phyloP scores from a whole-genome alignment of 2,113 vertebrate genomes.

The Periophthalmus modestus region DNA sequence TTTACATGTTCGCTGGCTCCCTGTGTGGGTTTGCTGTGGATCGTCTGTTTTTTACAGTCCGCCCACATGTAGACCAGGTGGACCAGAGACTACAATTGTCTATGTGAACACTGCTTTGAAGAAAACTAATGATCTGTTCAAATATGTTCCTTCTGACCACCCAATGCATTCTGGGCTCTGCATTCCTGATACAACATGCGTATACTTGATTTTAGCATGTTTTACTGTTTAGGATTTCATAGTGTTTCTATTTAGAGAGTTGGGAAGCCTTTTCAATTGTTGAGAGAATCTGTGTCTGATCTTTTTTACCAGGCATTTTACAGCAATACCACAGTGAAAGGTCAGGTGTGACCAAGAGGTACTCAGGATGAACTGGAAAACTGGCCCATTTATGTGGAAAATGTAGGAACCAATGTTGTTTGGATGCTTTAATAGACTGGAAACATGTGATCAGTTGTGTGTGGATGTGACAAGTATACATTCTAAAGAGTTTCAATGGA shows the following conservation, averaged over 20 bases:
- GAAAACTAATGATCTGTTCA: constrained; percentile 53
- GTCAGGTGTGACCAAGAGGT: constrained; percentile 43
- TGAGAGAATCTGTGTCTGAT: constrained; percentile 49
- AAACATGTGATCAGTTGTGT: constrained; percentile 7
- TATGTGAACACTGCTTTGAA: constrained; percentile 11
- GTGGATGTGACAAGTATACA: background rate
- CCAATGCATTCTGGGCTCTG: constrained; percentile 32
- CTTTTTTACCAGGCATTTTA: constrained; percentile 59
- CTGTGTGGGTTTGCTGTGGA: constrained; percentile 41
- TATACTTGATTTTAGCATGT: constrained; percentile 21
- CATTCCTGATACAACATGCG: constrained; percentile 3
- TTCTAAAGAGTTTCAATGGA: background rate
- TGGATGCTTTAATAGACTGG: background rate
- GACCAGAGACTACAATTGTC: constrained; percentile 22
- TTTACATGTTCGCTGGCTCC: constrained; percentile 50
- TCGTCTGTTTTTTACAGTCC: constrained; percentile 59
- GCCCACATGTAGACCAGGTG: constrained; percentile 61
- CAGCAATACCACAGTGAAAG: constrained; percentile 27
- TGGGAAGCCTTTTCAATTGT: constrained; percentile 30
- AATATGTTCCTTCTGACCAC: constrained; percentile 24
- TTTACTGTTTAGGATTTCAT: constrained; percentile 21
- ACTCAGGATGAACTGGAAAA: constrained; percentile 39
- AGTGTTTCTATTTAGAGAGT: constrained; percentile 43
- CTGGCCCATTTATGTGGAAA: constrained; percentile 22
- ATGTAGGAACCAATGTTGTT: background rate